Base-by-base conservation (phyloP, 2,888 invertebrate genomes). In the Unio pictorum region DNA sequence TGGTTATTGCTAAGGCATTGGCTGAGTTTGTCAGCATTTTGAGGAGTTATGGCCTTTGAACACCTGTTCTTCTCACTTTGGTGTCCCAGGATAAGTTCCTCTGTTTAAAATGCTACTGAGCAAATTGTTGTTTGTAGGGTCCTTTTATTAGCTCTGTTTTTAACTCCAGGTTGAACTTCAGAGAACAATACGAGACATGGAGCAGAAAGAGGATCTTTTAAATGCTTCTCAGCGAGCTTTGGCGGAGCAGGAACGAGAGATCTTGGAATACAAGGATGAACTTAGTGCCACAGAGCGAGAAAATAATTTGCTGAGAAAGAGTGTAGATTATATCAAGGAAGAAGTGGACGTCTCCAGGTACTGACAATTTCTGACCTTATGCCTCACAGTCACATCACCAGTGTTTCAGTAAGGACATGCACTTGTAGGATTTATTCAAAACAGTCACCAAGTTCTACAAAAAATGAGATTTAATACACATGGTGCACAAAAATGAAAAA, bases 131-230 rank as follows among this genome's bases (percentile, higher is more conserved):
- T 15, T 26, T 20, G 20, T 55, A 18, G 30, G 20, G 18, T 55
- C 57, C 30, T 68, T 68, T 56, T 23, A n/a, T 8, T 20, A 57
- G 26, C 26, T 34, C 58, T 66, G 56, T 61, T 62, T 60, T 28
- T 67, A 28, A 26, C 61, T 64, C 0, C 69, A 88, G 89, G 88
- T 86, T 57, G 86, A 85, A 30, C 75, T 88, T n/a, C 87, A 88
- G 78, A 75, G 76, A 57, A 82, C 85, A 17, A 68, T 84, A 30
- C 77, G 79, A 57, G 86, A 87, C 60, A 76, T 87, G 20, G 87
- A 87, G n/a, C 69, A 82, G 55, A 82, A 83, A 59, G 88, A 87
- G 23, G 84, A 85, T 20, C 65, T 84, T 56, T 67, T 89, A 64
- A 84, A 88, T 66, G 80, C 83, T 0, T 86, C 87, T 0, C 83